phyloP scores from a whole-genome alignment of 53 echinoderm and acorn worm genomes.

The Pentamera pediparva region DNA sequence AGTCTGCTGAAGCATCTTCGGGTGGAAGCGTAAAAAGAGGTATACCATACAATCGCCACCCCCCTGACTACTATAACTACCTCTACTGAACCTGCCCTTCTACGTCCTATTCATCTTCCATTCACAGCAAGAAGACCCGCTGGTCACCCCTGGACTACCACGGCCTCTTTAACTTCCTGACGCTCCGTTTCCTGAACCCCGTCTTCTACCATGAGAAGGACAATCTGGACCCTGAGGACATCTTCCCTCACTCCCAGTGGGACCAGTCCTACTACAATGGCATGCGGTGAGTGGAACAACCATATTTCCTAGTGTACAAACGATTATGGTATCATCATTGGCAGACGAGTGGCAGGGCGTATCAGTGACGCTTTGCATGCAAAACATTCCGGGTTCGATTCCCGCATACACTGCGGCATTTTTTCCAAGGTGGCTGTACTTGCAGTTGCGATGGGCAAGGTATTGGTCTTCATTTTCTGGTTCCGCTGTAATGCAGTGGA shows the following conservation, averaged over 20 bases:
- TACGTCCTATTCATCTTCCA: neutral
- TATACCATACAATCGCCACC: no score
- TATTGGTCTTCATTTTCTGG: no score
- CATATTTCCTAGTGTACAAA: neutral
- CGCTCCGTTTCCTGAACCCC: constrained; percentile 60
- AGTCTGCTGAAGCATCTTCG: no score
- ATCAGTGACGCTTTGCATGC: no score
- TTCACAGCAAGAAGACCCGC: neutral
- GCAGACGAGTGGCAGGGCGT: neutral
- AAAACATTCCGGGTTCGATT: no score
- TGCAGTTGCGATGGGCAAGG: no score
- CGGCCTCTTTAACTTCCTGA: constrained; percentile 63
- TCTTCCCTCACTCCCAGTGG: constrained; percentile 47
- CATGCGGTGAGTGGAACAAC: constrained; percentile 45
- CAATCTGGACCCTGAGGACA: constrained; percentile 45
- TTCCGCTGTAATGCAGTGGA: no score
- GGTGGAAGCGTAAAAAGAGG: no score
- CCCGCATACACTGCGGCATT: no score
- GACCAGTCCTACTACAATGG: constrained; percentile 64
- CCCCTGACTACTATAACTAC: no score
- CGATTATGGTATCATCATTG: neutral
- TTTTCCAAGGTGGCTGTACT: no score
- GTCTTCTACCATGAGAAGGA: constrained; percentile 63
- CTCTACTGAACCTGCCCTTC: no score
- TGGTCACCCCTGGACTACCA: constrained; percentile 58